Percentiles rank a stretch among this genome's conserved stretches.
Conservation (phyloP, 2,113 vertebrate genomes). For the Rhegmatorhina hoffmannsi region DNA sequence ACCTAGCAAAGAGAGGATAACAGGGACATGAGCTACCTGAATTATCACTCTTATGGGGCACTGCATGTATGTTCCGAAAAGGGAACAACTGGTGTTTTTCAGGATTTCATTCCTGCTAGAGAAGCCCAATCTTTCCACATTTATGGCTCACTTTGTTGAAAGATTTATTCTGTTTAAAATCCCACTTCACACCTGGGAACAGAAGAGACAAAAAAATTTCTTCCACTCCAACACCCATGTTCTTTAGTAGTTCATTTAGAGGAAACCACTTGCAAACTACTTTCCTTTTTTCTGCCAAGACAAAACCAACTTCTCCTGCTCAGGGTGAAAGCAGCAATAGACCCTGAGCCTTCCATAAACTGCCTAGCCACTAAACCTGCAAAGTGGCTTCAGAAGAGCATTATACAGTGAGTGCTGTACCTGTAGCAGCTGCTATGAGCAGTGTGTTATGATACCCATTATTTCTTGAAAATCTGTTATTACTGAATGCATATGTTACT, state of each 20-base stretch:
- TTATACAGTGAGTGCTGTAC: neutral
- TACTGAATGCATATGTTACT: neutral
- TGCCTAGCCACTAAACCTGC: neutral
- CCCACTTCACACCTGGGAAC: neutral
- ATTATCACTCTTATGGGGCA: neutral
- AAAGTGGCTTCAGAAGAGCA: neutral
- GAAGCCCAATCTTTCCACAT: neutral
- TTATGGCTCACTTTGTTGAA: neutral
- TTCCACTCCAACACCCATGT: neutral
- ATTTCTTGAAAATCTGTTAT: neutral
- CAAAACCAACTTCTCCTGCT: neutral
- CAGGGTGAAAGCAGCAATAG: neutral
- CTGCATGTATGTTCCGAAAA: neutral
- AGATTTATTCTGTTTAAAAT: neutral
- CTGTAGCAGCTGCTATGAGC: neutral
- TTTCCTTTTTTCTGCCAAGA: neutral
- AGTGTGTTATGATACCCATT: neutral
- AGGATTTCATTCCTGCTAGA: neutral
- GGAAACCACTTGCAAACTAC: neutral
- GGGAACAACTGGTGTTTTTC: neutral
- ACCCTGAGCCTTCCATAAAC: neutral
- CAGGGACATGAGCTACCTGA: neutral
- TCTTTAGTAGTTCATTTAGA: neutral
- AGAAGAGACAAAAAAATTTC: neutral
- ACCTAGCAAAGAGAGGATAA: neutral